A percentile compares a stretch with the other conserved stretches of the same genome.
Evolutionary conservation across 2,113 vertebrate genomes (phyloP).

Genomic region (Sander vitreus): DNA sequence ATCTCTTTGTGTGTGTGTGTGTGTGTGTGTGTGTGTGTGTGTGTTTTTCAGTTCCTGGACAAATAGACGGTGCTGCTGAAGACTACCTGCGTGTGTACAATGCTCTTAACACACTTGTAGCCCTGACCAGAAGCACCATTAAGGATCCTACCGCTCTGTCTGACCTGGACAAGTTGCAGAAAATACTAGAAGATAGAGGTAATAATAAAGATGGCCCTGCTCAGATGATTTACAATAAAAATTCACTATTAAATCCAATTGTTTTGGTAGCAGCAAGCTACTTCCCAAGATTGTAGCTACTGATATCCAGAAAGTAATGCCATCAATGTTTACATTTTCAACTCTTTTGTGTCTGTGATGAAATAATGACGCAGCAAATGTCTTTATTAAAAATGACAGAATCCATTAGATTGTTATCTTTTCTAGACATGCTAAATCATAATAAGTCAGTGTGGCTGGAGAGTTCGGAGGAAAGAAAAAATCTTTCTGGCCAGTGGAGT

Average conservation of each 20-base stretch:
- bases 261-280: background rate
- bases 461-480: slow-evolving; percentile 34
- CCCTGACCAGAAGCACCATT: slow-evolving; percentile 18
- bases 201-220: background rate
- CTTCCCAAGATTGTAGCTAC: background rate
- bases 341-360: background rate
- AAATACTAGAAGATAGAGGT: slow-evolving; percentile 31
- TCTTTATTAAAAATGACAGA: background rate
- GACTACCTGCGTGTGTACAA: slow-evolving; percentile 45
- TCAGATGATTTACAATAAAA: background rate
- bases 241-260: background rate
- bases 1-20: background rate
- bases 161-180: slow-evolving; percentile 48
- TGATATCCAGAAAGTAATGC: background rate
- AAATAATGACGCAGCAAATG: background rate
- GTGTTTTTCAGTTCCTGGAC: slow-evolving; percentile 27
- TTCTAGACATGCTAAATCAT: slow-evolving; percentile 31
- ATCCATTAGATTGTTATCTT: background rate
- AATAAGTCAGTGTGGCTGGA: background rate
- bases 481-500: slow-evolving; percentile 14
- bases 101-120: slow-evolving; percentile 22
- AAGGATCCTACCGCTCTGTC: slow-evolving; percentile 11
- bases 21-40: slow-evolving; percentile 34
- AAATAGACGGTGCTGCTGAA: background rate
- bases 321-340: background rate